Conservation (phyloP, 2,797 vertebrate species). For the Pseudomugil gertrudae region DNA sequence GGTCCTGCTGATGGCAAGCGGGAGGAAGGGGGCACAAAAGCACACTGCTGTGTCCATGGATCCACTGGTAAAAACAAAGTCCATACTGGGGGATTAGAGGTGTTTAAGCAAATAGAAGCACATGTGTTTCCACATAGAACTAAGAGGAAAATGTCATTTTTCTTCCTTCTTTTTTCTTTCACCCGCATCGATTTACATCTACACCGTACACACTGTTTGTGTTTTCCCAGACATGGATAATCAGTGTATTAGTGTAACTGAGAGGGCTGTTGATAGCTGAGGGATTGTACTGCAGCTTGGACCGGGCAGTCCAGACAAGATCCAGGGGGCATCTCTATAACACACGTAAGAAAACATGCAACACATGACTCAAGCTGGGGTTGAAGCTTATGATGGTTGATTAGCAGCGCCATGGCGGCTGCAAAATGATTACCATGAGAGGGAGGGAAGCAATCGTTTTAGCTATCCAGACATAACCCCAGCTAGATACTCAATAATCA, state of each 20-base stretch:
- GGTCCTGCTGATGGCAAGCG: constrained; percentile 64
- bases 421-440: constrained; percentile 70
- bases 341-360: constrained; percentile 55
- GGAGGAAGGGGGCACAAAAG: constrained; percentile 64
- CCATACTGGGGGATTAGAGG: constrained; percentile 40
- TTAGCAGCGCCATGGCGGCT: constrained; percentile 81
- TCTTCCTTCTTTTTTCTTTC: constrained; percentile 12
- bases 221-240: constrained; percentile 69
- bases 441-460: constrained; percentile 36
- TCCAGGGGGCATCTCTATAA: constrained; percentile 70
- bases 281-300: constrained; percentile 63
- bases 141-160: constrained; percentile 14
- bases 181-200: constrained; percentile 61
- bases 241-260: constrained; percentile 73
- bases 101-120: too few relatives aligned
- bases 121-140: not conserved
- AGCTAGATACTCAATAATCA: constrained; percentile 75
- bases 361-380: constrained; percentile 55
- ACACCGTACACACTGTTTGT: constrained; percentile 45
- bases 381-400: constrained; percentile 83
- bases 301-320: constrained; percentile 55
- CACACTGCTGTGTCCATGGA: constrained; percentile 51
- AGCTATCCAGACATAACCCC: constrained; percentile 43
- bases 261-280: constrained; percentile 69
- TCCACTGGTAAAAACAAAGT: constrained; percentile 67